Evolutionary conservation across 2,888 invertebrate species (phyloP), one percentile per base, ranked within the genome.

Genomic region (Ormyrus rosae): DNA sequence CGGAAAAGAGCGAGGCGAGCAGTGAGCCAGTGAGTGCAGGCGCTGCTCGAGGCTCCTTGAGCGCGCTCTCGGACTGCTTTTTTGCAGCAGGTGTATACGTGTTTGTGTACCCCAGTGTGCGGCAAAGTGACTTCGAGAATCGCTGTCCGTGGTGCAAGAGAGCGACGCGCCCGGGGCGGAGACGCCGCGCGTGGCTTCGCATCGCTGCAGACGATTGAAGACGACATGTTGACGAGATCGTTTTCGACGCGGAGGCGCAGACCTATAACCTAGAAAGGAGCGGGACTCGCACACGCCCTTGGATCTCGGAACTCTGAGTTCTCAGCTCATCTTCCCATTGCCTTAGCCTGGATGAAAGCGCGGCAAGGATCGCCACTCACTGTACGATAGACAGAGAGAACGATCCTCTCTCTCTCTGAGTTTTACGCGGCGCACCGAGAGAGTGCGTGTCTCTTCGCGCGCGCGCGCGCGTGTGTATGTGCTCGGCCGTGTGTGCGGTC

Each of bases 251-350:
- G 46, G 58, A 72, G 67, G 60, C 72, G 72, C 51, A 34, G 34
- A 34, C 78, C 53, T 46, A 74, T 74, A 74, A 74, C 74, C 74
- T 74, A 74, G 50, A 74, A 70, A 53, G 6, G 5, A 51, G 11
- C 9, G 10, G 48, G 46, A 48, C 9, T 46, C 70, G 34, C 34
- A 34, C 4, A 34, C 34, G 34, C 34, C 34, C 34, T 34, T 34
- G 34, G 34, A 34, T 34, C 34, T 34, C 34, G 34, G 34, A 34
- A 34, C 34, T 34, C 34, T 34, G 34, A 34, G 34, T 34, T 34
- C 34, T 34, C 34, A 34, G 34, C 34, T 3, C 34, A 34, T 34
- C 34, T 34, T 34, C 34, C 34, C 34, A 4, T 34, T 4, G 34
- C 34, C 34, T 34, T 34, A 34, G 34, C 34, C 34, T 2, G 34